phyloP scores from a whole-genome alignment of 1,140 invertebrate species.

The Drosophila funebris region DNA sequence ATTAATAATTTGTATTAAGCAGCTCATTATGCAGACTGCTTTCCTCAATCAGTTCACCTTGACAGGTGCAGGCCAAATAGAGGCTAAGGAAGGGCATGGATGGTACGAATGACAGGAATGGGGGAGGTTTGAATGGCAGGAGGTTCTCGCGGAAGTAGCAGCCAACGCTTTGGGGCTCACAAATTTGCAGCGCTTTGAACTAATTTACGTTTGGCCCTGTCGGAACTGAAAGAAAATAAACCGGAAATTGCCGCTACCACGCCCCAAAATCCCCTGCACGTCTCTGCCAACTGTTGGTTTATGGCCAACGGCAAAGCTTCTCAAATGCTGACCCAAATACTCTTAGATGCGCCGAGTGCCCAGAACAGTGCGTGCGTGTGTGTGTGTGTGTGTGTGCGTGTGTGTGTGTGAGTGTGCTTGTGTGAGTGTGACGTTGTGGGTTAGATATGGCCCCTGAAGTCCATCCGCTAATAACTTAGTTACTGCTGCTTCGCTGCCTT shows the following conservation, averaged over 20 bases:
- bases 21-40: constrained; percentile 54
- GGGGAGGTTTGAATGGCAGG: background rate
- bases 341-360: too few species aligned
- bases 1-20: constrained; percentile 75
- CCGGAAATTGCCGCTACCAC: constrained; percentile 71
- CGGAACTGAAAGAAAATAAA: constrained; percentile 73
- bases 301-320: constrained; percentile 40
- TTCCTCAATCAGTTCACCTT: constrained; percentile 23
- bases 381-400: too few species aligned
- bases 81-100: background rate
- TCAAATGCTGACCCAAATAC: constrained; percentile 64
- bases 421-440: constrained; percentile 5
- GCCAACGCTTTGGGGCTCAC: constrained; percentile 30
- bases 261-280: constrained; percentile 3
- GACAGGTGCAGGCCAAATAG: background rate
- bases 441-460: constrained; percentile 12
- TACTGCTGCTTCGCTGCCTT: constrained; percentile 48
- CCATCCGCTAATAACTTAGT: constrained; percentile 73
- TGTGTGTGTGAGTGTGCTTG: background rate
- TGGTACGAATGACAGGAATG: background rate
- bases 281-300: background rate
- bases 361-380: background rate
- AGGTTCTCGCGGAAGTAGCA: constrained; percentile 32
- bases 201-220: constrained; percentile 70
- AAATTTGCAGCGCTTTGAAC: constrained; percentile 69